These are phyloP conservation scores for Manis crassicaudata DNA, from an alignment of 2,797 vertebrate genomes.

Conservation along the genomic window DNA sequence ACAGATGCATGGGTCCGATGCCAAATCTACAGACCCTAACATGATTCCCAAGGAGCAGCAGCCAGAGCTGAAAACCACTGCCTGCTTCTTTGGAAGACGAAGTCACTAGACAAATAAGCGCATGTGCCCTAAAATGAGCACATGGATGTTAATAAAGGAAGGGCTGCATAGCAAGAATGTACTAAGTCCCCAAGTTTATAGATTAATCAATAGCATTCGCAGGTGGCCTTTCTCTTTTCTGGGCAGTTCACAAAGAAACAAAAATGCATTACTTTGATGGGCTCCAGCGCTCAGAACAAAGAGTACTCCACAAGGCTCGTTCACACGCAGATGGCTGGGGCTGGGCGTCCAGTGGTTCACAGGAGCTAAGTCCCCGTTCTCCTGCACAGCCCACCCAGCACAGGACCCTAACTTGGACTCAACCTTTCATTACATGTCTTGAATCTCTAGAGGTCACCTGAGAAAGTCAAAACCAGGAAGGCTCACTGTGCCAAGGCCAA, in stretches of 20 bases:
- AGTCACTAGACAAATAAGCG: background rate
- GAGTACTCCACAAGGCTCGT: background rate
- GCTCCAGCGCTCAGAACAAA: background rate
- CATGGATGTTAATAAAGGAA: background rate
- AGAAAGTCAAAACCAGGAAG: background rate
- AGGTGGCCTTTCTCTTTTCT: background rate
- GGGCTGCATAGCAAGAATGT: background rate
- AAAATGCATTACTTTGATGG: background rate
- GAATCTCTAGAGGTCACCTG: background rate
- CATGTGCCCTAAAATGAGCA: background rate
- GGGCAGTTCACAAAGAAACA: background rate
- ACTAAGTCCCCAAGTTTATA: background rate
- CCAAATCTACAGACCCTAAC: constrained; percentile 18
- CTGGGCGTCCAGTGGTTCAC: background rate
- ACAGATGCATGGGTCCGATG: constrained; percentile 4
- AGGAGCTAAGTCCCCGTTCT: too few species aligned
- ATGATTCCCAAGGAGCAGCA: background rate
- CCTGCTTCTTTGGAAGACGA: constrained; percentile 20
- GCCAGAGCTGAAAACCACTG: background rate
- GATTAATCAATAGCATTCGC: background rate
- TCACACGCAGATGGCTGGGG: background rate
- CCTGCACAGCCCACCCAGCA: background rate
- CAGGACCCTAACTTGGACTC: background rate
- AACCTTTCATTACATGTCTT: background rate
- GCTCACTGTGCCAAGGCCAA: background rate